phyloP scores from a whole-genome alignment of 2,797 vertebrate genomes.

The Chaenodraco wilsoni region DNA sequence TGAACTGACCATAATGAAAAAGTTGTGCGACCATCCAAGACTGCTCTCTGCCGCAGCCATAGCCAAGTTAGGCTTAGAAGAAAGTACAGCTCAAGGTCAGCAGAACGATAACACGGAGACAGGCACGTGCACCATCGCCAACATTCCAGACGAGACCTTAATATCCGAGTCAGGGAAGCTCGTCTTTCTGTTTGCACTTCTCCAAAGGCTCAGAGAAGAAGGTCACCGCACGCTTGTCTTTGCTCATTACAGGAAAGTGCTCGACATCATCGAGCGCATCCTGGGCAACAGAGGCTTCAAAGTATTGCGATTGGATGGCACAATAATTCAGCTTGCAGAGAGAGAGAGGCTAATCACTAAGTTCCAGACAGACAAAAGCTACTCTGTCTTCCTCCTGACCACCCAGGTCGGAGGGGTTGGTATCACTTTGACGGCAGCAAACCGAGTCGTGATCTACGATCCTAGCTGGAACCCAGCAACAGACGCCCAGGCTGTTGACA shows the following conservation, averaged over 20 bases:
- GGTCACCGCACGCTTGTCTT: slow-evolving; percentile 92
- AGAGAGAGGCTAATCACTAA: slow-evolving; percentile 87
- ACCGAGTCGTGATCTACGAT: slow-evolving; percentile 93
- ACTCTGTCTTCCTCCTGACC: slow-evolving; percentile 92
- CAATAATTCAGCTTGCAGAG: slow-evolving; percentile 85
- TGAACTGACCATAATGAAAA: slow-evolving; percentile 91
- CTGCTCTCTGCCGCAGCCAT: slow-evolving; percentile 88
- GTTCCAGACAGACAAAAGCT: slow-evolving; percentile 86
- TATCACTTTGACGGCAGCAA: slow-evolving; percentile 91
- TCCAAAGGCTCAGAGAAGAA: slow-evolving; percentile 87
- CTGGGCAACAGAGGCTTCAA: slow-evolving; percentile 83
- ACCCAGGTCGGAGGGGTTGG: slow-evolving; percentile 94
- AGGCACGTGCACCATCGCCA: slow-evolving; percentile 68
- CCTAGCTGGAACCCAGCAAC: slow-evolving; percentile 98
- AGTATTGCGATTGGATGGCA: slow-evolving; percentile 89
- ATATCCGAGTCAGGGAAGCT: slow-evolving; percentile 94
- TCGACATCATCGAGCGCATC: slow-evolving; percentile 85
- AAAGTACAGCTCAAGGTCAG: slow-evolving; percentile 28
- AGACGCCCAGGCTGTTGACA: slow-evolving; percentile 94
- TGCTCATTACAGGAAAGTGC: slow-evolving; percentile 92
- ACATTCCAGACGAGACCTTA: slow-evolving; percentile 84
- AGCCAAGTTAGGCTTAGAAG: slow-evolving; percentile 86
- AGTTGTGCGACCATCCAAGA: slow-evolving; percentile 94
- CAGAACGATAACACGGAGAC: slow-evolving; percentile 22
- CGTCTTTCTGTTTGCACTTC: slow-evolving; percentile 87